A percentile compares a stretch with the other conserved stretches of the same genome.
phyloP scores from a whole-genome alignment of 2,113 vertebrate genomes.

The Phoxinus phoxinus region DNA sequence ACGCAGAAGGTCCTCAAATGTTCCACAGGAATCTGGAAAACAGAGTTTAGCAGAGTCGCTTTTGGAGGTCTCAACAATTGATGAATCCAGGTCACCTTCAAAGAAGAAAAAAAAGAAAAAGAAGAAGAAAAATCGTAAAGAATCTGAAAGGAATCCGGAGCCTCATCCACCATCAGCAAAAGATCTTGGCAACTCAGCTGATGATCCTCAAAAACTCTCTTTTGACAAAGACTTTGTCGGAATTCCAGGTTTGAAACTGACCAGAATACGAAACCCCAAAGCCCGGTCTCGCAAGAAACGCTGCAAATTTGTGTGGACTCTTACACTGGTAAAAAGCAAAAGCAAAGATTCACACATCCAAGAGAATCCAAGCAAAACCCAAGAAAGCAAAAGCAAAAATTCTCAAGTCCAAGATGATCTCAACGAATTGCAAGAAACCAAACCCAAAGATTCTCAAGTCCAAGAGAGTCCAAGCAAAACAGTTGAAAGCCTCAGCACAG shows the following conservation, averaged over 20 bases:
- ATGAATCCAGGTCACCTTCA: slow-evolving; percentile 56
- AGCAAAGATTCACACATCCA: slow-evolving; percentile 41
- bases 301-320: slow-evolving; percentile 77
- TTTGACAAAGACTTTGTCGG: slow-evolving; percentile 62
- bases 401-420: slow-evolving; percentile 21
- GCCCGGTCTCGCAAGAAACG: slow-evolving; percentile 74
- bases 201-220: slow-evolving; percentile 53
- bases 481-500: slow-evolving; percentile 50
- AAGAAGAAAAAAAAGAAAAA: slow-evolving; percentile 66
- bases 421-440: slow-evolving; percentile 49
- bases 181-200: slow-evolving; percentile 42
- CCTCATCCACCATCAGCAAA: slow-evolving; percentile 48
- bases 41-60: slow-evolving; percentile 57
- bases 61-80: slow-evolving; percentile 60
- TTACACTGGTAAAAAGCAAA: slow-evolving; percentile 71
- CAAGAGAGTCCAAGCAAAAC: slow-evolving; percentile 53
- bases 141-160: slow-evolving; percentile 57
- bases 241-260: slow-evolving; percentile 75
- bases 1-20: slow-evolving; percentile 56
- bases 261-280: slow-evolving; percentile 76
- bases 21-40: slow-evolving; percentile 58
- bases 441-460: slow-evolving; percentile 24
- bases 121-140: slow-evolving; percentile 69
- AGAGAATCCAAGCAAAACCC: slow-evolving; percentile 50
- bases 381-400: slow-evolving; percentile 49